Conservation (phyloP, 1,140 invertebrate genomes). For the Macrostomum lignano region DNA sequence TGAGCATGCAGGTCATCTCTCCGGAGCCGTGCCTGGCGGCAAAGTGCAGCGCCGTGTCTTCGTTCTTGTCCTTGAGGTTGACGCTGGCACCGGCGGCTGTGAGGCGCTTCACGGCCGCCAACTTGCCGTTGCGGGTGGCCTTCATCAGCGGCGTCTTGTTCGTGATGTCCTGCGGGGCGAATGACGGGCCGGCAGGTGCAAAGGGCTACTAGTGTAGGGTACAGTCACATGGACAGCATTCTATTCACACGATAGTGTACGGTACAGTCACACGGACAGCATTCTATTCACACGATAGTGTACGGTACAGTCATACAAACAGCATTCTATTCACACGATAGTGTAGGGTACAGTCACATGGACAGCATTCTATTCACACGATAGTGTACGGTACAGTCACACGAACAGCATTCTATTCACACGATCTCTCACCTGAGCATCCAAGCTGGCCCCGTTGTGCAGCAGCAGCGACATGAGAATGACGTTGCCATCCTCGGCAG, state of each 20-base stretch:
- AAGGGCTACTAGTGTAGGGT: no score
- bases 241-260: no score
- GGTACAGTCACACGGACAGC: no score
- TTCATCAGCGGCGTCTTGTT: constrained; percentile 27
- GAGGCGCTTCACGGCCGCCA: constrained; percentile 15
- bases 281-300: no score
- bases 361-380: no score
- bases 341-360: no score
- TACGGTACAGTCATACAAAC: no score
- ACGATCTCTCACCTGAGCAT: constrained; percentile 8
- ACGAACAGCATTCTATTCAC: no score
- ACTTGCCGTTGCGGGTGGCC: constrained; percentile 22
- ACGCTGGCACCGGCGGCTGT: constrained; percentile 33
- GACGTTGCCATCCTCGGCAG: constrained; percentile 24
- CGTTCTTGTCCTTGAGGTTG: constrained; percentile 78
- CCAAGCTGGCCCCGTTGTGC: constrained; percentile 17
- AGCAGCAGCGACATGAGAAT: constrained; percentile 20
- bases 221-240: no score
- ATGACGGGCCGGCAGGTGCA: neutral
- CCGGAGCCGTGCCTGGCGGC: constrained; percentile 16
- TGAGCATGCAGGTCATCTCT: neutral
- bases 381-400: no score
- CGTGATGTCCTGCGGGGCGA: constrained; percentile 17
- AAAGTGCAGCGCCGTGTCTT: constrained; percentile 61
- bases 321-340: no score